Conservation (phyloP, 2,888 invertebrate genomes). For the Macaria liturata region DNA sequence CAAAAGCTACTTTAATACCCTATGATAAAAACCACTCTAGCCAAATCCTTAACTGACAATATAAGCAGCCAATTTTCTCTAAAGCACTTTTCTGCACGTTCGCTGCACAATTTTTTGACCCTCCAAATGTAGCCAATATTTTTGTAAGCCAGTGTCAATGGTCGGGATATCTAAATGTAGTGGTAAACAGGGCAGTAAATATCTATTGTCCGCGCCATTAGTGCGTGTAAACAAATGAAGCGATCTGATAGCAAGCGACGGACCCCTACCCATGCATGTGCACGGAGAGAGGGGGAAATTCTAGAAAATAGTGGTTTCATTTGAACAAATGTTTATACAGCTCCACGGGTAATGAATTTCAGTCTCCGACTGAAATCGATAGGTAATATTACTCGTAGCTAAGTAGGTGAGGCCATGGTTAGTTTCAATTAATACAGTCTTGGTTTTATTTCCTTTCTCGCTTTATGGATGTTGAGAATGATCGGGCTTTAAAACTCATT, state of each 20-base stretch:
- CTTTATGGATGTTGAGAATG: too few species aligned
- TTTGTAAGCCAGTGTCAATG: conserved; percentile 31
- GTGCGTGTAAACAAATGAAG: conserved; percentile 54
- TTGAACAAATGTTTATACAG: conserved; percentile 2
- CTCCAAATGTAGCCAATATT: conserved; percentile 4
- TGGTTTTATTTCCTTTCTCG: too few species aligned
- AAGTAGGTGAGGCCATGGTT: too few species aligned
- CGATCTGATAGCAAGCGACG: conserved; percentile 43
- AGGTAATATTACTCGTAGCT: too few species aligned
- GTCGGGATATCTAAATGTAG: conserved; percentile 38
- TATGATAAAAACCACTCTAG: too few species aligned
- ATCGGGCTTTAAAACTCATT: too few species aligned
- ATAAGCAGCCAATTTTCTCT: too few species aligned
- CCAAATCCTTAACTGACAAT: too few species aligned
- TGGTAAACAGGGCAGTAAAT: conserved; percentile 57
- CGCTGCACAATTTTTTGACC: too few species aligned
- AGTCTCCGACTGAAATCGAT: neutral
- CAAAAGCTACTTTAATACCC: too few species aligned
- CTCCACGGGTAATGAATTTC: neutral
- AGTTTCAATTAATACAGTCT: too few species aligned
- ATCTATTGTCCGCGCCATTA: conserved; percentile 56
- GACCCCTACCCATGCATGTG: conserved; percentile 26
- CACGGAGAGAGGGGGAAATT: conserved; percentile 4
- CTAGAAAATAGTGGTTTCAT: conserved; percentile 11
- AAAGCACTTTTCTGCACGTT: too few species aligned